Base-by-base conservation (phyloP, 2,797 vertebrate genomes). In the Rhinichthys osculus region DNA sequence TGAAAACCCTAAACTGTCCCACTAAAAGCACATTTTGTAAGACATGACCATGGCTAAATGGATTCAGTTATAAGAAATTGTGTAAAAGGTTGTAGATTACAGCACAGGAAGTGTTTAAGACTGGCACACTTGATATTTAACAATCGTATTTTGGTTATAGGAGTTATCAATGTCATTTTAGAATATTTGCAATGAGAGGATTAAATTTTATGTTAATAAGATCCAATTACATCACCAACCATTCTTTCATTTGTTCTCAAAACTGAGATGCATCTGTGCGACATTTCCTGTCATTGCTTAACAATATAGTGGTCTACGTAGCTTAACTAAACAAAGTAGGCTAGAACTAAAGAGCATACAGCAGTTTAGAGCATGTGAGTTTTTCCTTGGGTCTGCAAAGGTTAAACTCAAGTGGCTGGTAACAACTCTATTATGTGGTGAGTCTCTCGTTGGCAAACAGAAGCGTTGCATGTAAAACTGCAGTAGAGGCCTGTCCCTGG, bases 391-490 rank as follows among this genome's bases (percentile, higher is more conserved):
- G 89, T 93, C 91, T 90, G 92, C 90, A 94, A 94, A 93, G 85
- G 92, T 94, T 96, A 94, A 94, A 93, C 89, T 93, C 92, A 92
- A 94, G 94, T 94, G 93, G 93, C 90, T 91, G 94, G 94, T 95
- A 96, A 92, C 96, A 94, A 95, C 93, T 96, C 94, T 91, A 92
- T 96, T 97, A 95, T 97, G 93, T 93, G 27, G 86, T 67, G 92
- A 95, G 95, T 94, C 94, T 92, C 95, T 94, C 95, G 92, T 95
- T 95, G 93, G 95, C 95, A 95, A 95, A 95, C 95, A 96, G 95
- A 95, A 95, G 91, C 92, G 89, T 93, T 94, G 95, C 95, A 97
- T 96, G 95, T 95, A 94, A 96, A 95, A 94, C 94, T 95, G 95
- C 94, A 94, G 95, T 96, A 91, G 93, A 94, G 95, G 93, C 94